phyloP scores from a whole-genome alignment of 2,888 invertebrate genomes.

The Eupithecia subfuscata region DNA sequence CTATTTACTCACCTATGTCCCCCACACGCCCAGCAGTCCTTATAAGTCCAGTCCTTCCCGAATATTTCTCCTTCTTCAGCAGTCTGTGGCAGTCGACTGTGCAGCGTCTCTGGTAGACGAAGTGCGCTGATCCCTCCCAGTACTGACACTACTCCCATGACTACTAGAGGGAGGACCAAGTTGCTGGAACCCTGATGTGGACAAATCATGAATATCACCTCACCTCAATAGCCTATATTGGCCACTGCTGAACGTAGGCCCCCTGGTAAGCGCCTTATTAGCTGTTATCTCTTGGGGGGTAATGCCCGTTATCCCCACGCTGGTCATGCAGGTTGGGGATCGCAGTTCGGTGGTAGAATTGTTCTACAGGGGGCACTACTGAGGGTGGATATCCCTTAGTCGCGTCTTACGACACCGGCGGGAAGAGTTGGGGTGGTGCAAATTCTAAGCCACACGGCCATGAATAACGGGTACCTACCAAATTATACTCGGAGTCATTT shows the following conservation, averaged over 20 bases:
- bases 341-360: too few relatives aligned
- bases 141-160: slow-evolving; percentile 92
- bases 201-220: background rate
- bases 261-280: too few relatives aligned
- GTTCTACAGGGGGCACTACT: too few relatives aligned
- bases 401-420: too few relatives aligned
- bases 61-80: slow-evolving; percentile 94
- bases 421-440: too few relatives aligned
- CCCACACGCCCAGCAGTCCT: slow-evolving; percentile 89
- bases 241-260: too few relatives aligned
- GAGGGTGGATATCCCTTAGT: too few relatives aligned
- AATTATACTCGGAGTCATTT: background rate
- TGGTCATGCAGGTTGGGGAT: too few relatives aligned
- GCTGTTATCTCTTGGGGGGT: too few relatives aligned
- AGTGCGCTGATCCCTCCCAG: slow-evolving; percentile 92
- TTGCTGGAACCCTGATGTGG: slow-evolving; percentile 91
- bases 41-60: slow-evolving; percentile 91
- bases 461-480: background rate
- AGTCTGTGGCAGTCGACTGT: slow-evolving; percentile 92
- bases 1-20: slow-evolving; percentile 88
- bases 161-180: slow-evolving; percentile 91
- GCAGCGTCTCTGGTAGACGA: slow-evolving; percentile 93
- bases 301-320: too few relatives aligned
- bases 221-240: too few relatives aligned
- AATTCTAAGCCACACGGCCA: too few relatives aligned